Percentiles rank a stretch among this genome's conserved stretches.
phyloP scores from a whole-genome alignment of 2,797 vertebrate genomes.

The Tachyglossus aculeatus region DNA sequence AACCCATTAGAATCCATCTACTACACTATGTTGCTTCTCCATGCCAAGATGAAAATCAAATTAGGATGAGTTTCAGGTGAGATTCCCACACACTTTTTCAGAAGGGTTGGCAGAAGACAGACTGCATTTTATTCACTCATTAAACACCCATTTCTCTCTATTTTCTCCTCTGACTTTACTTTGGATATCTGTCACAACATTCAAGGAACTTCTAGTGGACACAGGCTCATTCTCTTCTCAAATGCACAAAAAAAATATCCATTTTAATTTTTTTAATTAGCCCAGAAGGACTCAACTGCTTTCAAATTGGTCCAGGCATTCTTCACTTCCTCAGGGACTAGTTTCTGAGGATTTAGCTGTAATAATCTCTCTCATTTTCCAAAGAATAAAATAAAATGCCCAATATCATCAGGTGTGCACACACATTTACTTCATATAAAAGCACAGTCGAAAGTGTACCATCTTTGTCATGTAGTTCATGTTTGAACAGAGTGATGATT shows the following conservation, averaged over 20 bases:
- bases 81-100: neutral
- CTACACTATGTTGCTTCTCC: no score
- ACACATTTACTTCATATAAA: constrained; percentile 1
- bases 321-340: constrained; percentile 9
- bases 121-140: neutral
- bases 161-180: neutral
- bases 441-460: neutral
- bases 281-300: constrained; percentile 26
- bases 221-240: constrained; percentile 4
- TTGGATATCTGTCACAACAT: neutral
- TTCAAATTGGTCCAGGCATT: constrained; percentile 8
- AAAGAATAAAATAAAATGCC: constrained; percentile 6
- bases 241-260: constrained; percentile 14
- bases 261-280: constrained; percentile 58
- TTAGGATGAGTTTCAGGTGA: neutral
- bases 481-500: constrained; percentile 20
- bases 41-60: no score
- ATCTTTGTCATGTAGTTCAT: constrained; percentile 3
- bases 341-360: neutral
- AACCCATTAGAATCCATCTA: no score
- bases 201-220: neutral
- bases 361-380: constrained; percentile 15
- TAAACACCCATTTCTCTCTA: neutral
- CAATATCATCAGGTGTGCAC: neutral
- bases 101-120: neutral